phyloP scores from a whole-genome alignment of 2,888 invertebrate genomes.

The Agonum fuliginosum region DNA sequence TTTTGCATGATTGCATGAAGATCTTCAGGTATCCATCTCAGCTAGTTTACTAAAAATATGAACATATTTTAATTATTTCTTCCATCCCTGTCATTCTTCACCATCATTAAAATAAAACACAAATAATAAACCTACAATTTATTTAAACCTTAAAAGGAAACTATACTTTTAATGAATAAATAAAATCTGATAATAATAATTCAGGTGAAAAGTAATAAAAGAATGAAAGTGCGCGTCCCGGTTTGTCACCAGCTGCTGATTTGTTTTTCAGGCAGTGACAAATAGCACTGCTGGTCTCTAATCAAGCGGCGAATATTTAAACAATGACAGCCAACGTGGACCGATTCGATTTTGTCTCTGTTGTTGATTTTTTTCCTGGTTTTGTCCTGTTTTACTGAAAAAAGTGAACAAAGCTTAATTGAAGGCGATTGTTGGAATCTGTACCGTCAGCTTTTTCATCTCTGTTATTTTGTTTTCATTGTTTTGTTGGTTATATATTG shows the following conservation, averaged over 20 bases:
- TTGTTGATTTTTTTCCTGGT: slow-evolving; percentile 41
- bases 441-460: slow-evolving; percentile 37
- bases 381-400: slow-evolving; percentile 43
- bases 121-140: too few species aligned
- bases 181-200: background rate
- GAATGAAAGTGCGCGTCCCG: background rate
- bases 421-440: slow-evolving; percentile 56
- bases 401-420: slow-evolving; percentile 50
- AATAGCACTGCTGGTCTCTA: slow-evolving; percentile 29
- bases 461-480: slow-evolving; percentile 25
- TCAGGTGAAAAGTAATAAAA: slow-evolving; percentile 16
- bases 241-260: background rate
- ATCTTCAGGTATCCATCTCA: too few species aligned
- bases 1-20: too few species aligned
- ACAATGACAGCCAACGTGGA: slow-evolving; percentile 49
- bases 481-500: slow-evolving; percentile 32
- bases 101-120: too few species aligned
- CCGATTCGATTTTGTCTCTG: slow-evolving; percentile 32
- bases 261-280: slow-evolving; percentile 35
- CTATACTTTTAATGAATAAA: background rate
- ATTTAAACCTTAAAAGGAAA: too few species aligned
- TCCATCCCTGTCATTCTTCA: too few species aligned
- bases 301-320: slow-evolving; percentile 47
- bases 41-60: too few species aligned
- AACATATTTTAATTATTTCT: too few species aligned